Percentiles rank a stretch among this genome's conserved stretches.
phyloP scores from a whole-genome alignment of 1,140 invertebrate genomes.

The Drosophila sulfurigaster region DNA sequence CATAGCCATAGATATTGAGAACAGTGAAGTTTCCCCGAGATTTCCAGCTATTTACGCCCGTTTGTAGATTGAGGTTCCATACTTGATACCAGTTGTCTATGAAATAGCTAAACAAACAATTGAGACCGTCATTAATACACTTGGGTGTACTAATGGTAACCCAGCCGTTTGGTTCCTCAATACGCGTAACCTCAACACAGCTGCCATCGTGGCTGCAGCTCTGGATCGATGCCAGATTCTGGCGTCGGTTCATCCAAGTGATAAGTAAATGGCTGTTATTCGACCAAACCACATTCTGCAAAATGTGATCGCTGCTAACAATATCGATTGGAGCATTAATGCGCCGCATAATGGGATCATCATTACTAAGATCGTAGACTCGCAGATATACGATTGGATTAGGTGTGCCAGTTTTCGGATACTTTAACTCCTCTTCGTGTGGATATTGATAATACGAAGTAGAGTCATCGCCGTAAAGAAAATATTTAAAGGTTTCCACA shows the following conservation, averaged over 20 bases:
- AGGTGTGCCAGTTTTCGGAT: constrained; percentile 93
- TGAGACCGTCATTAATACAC: constrained; percentile 57
- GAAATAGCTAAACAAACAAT: constrained; percentile 72
- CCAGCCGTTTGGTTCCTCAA: constrained; percentile 78
- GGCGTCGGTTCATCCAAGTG: constrained; percentile 94
- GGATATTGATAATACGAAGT: constrained; percentile 92
- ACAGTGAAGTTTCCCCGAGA: constrained; percentile 71
- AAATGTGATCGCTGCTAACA: constrained; percentile 85
- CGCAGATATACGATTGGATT: constrained; percentile 91
- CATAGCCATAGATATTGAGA: constrained; percentile 67
- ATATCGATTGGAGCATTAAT: constrained; percentile 85
- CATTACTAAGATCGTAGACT: constrained; percentile 87
- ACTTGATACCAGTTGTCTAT: constrained; percentile 80
- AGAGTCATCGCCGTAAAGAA: constrained; percentile 88
- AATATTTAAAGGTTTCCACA: constrained; percentile 88
- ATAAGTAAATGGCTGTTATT: constrained; percentile 89
- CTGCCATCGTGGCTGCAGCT: constrained; percentile 55
- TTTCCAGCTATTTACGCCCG: constrained; percentile 67
- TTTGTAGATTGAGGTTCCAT: constrained; percentile 73
- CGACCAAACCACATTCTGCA: constrained; percentile 91
- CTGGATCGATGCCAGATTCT: constrained; percentile 88
- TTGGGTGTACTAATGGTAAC: constrained; percentile 63
- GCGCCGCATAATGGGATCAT: constrained; percentile 57
- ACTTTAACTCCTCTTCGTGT: constrained; percentile 92
- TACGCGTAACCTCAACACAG: constrained; percentile 65